Conservation (phyloP, 2,797 vertebrate species). For the Alectoris magna region DNA sequence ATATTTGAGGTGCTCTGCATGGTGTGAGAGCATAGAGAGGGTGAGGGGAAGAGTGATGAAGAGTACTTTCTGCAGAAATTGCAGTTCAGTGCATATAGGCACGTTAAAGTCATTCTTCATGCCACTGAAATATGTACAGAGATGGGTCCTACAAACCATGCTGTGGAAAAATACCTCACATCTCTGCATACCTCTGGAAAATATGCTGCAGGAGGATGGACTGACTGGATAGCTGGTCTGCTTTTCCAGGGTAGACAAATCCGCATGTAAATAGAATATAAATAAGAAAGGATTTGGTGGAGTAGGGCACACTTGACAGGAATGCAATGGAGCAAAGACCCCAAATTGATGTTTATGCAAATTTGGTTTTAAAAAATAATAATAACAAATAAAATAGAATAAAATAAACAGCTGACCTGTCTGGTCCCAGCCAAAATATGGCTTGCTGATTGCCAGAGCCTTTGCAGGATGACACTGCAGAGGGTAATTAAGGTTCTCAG, state of each 20-base stretch:
- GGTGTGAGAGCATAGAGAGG: not conserved
- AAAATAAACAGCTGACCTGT: not conserved
- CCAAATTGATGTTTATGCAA: not conserved
- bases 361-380: not conserved
- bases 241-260: not conserved
- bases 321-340: not conserved
- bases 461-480: not conserved
- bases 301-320: not conserved
- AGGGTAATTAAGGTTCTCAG: not conserved
- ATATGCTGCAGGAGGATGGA: not conserved
- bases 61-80: not conserved
- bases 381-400: not conserved
- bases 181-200: not conserved
- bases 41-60: not conserved
- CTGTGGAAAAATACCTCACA: not conserved
- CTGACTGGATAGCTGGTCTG: not conserved
- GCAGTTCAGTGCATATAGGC: not conserved
- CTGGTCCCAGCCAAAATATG: not conserved
- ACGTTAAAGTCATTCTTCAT: not conserved
- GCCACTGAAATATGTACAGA: not conserved
- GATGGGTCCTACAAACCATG: not conserved
- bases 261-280: not conserved
- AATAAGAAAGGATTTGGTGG: not conserved
- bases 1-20: constrained; percentile 2
- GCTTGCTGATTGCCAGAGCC: not conserved